Evolutionary conservation across 1,140 invertebrate genomes (phyloP), one percentile per base, ranked within the genome.

Genomic region (Orchesella cincta): DNA sequence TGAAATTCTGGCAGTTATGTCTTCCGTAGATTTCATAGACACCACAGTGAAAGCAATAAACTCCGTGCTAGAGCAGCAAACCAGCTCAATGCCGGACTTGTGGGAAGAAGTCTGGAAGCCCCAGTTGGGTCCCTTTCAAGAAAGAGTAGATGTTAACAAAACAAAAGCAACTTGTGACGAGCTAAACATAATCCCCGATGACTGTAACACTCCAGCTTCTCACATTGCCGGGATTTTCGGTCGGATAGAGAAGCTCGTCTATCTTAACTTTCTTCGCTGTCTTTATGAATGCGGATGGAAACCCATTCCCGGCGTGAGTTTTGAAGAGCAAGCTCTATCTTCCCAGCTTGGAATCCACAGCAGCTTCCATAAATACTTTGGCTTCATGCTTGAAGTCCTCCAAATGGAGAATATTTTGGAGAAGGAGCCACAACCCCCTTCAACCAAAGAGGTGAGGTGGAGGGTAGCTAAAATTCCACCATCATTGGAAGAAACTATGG

Each of bases 71-170:
- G 64, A 52, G 16, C 31, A 73, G 20, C 62, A 64, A 34, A 73
- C 67, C 8, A 35, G 31, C 18, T 46, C 29, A 20, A 26, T 78
- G 0, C 77, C 77, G 0, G 77, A 57, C 33, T 39, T 78, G 31
- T 78, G 51, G n/a, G 39, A 71, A 1, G 77, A 78, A 75, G 52
- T 26, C 31, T 78, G 77, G 77, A 23, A 23, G 57, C 14, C 1
- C 1, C 57, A 67, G 33, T 12, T 12, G 2, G 62, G 62, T 23
- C 31, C 62, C 26, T 33, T 12, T 31, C 62, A 67, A 29, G 26
- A 29, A 26, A n/a, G 28, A 67, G 23, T 14, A 29, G 5, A 67
- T 67, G 33, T 5, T 67, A 16, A 8, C 62, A 8, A 5, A 67
- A 12, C 26, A 33, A n/a, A 3, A 31, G 62, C 31, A 67, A 3